Percentiles rank a stretch among this genome's conserved stretches.
Evolutionary conservation across 2,888 invertebrate species (phyloP).

Genomic region (Colostygia pectinataria): DNA sequence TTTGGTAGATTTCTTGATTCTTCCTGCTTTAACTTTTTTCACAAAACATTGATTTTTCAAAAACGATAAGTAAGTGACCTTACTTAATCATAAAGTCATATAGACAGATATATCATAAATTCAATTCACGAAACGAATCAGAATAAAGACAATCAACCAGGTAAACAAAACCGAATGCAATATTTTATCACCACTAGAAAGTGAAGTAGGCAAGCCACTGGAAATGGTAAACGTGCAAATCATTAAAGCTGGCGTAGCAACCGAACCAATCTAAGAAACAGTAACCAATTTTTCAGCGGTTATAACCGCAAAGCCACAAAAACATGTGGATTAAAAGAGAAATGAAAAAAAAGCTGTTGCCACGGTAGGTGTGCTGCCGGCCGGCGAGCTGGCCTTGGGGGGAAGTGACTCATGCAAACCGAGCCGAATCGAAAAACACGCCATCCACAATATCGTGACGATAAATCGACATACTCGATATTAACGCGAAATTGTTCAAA

Average conservation of each 20-base stretch:
- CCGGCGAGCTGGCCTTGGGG: constrained; percentile 72
- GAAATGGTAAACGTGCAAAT: constrained; percentile 29
- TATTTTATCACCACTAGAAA: constrained; percentile 27
- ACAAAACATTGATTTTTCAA: background rate
- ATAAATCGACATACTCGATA: constrained; percentile 40
- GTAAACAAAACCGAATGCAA: constrained; percentile 23
- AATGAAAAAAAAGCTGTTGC: constrained; percentile 63
- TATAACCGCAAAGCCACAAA: constrained; percentile 53
- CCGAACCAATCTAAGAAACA: constrained; percentile 43
- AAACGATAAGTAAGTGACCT: background rate
- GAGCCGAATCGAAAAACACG: constrained; percentile 49
- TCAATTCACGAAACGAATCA: constrained; percentile 1
- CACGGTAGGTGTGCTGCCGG: constrained; percentile 68
- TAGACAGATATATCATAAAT: background rate
- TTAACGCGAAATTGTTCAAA: constrained; percentile 43
- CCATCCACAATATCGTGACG: constrained; percentile 44
- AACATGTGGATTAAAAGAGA: constrained; percentile 57
- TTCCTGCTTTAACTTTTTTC: too few species aligned
- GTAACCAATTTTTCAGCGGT: constrained; percentile 47
- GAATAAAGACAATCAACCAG: constrained; percentile 12
- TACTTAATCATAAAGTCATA: background rate
- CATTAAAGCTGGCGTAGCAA: constrained; percentile 34
- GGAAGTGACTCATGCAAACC: constrained; percentile 53
- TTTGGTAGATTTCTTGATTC: too few species aligned
- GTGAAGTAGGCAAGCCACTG: constrained; percentile 28